Conservation (phyloP, 2,113 vertebrate genomes). For the Otolemur garnettii region DNA sequence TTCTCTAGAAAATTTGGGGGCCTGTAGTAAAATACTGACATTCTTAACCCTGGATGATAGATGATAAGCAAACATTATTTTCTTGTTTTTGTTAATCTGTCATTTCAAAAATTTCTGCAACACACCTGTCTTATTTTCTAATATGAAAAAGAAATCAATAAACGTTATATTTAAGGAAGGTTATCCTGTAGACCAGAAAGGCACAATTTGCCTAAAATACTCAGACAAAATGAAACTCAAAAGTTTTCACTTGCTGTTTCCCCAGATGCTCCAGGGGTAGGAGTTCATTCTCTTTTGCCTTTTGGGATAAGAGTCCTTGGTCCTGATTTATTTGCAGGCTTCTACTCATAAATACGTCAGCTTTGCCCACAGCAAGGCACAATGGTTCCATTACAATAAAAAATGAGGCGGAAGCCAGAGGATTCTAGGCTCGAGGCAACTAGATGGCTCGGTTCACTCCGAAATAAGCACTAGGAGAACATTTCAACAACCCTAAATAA, state of each 20-base stretch:
- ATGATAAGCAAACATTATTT: neutral
- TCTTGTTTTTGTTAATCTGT: constrained; percentile 22
- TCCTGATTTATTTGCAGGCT: constrained; percentile 60
- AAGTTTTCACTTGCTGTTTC: neutral
- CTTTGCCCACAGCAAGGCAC: constrained; percentile 63
- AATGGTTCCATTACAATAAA: constrained; percentile 38
- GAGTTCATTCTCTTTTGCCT: constrained; percentile 36
- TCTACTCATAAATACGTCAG: neutral
- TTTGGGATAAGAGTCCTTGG: constrained; percentile 67
- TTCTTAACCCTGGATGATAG: neutral
- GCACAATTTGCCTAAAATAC: neutral
- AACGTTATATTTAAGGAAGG: constrained; percentile 51
- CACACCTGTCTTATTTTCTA: constrained; percentile 19
- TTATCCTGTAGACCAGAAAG: neutral
- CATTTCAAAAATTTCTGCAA: constrained; percentile 4
- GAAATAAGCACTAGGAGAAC: constrained; percentile 32
- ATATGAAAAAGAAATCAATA: constrained; percentile 59
- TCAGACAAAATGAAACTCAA: constrained; percentile 21
- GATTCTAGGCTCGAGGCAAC: neutral
- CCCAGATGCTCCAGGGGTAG: neutral
- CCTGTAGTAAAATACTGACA: neutral
- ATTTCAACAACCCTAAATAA: constrained; percentile 66
- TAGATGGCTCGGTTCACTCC: neutral
- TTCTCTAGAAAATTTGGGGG: neutral
- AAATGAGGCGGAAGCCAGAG: constrained; percentile 21